Conservation (phyloP, 2,888 invertebrate genomes). For the Scaptomyza reducta region DNA sequence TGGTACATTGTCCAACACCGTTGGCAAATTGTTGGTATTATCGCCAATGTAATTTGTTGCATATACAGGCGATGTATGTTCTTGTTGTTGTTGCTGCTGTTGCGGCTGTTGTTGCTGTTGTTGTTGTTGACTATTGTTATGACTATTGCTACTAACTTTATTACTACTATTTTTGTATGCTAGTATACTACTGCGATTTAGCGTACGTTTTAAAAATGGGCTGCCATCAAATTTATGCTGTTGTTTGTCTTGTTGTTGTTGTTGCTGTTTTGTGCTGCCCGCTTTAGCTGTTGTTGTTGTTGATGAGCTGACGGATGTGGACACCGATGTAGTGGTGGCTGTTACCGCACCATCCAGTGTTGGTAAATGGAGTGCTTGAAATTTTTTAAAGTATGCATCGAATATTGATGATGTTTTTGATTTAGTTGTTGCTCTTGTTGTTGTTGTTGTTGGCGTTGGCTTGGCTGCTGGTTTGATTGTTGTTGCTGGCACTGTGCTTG, state of each 20-base stretch:
- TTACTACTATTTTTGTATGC: slow-evolving; percentile 66
- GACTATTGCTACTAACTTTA: slow-evolving; percentile 65
- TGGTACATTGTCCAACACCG: slow-evolving; percentile 66
- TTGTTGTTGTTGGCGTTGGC: slow-evolving; percentile 54
- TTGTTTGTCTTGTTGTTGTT: slow-evolving; percentile 39
- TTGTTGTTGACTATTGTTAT: slow-evolving; percentile 56
- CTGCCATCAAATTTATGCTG: slow-evolving; percentile 64
- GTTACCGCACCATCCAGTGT: slow-evolving; percentile 65
- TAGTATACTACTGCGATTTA: slow-evolving; percentile 71
- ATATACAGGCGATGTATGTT: slow-evolving; percentile 81
- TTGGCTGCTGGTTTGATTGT: slow-evolving; percentile 25
- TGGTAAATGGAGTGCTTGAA: slow-evolving; percentile 74
- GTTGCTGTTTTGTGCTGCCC: slow-evolving; percentile 39
- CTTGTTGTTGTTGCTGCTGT: slow-evolving; percentile 39
- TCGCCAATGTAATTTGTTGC: slow-evolving; percentile 85
- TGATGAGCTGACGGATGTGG: slow-evolving; percentile 59
- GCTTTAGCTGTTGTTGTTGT: slow-evolving; percentile 21
- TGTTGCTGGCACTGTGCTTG: slow-evolving; percentile 26
- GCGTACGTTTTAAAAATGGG: slow-evolving; percentile 82
- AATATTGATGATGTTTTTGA: slow-evolving; percentile 73
- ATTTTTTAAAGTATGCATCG: slow-evolving; percentile 83
- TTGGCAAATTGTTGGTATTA: slow-evolving; percentile 82
- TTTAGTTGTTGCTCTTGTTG: slow-evolving; percentile 40
- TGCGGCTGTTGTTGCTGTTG: slow-evolving; percentile 26
- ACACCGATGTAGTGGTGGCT: slow-evolving; percentile 61